Evolutionary conservation across 2,797 vertebrate species (phyloP), one percentile per base, ranked within the genome.

Genomic region (Enteromius anoplus): DNA sequence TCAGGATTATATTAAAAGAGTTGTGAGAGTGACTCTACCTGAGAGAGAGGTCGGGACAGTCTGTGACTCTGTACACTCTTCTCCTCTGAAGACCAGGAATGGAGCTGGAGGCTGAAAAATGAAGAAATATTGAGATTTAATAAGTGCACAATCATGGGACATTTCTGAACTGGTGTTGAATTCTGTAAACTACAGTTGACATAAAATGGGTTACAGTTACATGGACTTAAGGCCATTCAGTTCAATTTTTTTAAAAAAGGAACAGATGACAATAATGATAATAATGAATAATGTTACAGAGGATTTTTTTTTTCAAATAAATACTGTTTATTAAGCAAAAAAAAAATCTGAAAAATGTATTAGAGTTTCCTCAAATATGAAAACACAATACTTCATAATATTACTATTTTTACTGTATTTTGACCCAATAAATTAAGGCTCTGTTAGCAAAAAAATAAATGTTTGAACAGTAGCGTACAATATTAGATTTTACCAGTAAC

Each of bases 41-140:
- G 95, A 86, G 95, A 94, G 69, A 94, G 89, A 0, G 93, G 92
- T 87, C 94, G 91, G 78, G 94, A 93, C 84, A 94, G 86, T 75
- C 91, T 87, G 51, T 89, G 86, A 81, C 88, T 93, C 34, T 78
- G 75, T 19, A 84, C 29, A 12, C 26, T 82, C 88, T 88, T 95
- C 65, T 96, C 95, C 55, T 95, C 95, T 60, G 93, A 92, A 76
- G 94, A 94, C 94, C 93, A 95, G 15, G 93, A 91, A 26, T 87
- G 89, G 83, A 93, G 82, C 88, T 92, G 93, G 78, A 93, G 81
- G 88, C 95, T 96, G 62, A 2, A 89, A 91, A 12, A 80, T 3
- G 70, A 78, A 73, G 32, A 47, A 51, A 87, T 5, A 42, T 32
- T 26, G n/a, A 23, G 34, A 8, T 58, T 45, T 64, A 64, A 64